A percentile compares a stretch with the other conserved stretches of the same genome.
These are phyloP conservation scores for Tenodera sinensis DNA, from an alignment of 2,888 invertebrate genomes.

Conservation along the genomic window DNA sequence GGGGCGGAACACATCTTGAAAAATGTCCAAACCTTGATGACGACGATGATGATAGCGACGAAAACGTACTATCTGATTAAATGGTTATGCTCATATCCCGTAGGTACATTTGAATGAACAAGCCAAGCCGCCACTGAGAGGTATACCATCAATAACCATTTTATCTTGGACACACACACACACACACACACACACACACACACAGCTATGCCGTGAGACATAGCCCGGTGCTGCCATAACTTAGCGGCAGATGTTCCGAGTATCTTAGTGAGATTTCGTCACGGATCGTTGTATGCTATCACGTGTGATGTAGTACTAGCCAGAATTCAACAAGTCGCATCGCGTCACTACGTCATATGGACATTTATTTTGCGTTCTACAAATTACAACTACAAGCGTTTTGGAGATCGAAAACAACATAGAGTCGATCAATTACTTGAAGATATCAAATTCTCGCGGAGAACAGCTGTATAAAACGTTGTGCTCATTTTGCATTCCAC, in stretches of 20 bases:
- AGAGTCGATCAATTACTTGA: no score
- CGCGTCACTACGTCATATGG: not conserved
- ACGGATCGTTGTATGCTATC: not conserved
- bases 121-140: not conserved
- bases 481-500: no score
- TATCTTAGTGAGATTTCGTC: not conserved
- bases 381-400: not conserved
- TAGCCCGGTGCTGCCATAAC: not conserved
- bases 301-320: not conserved
- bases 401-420: not conserved
- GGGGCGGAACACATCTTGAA: no score
- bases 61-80: not conserved
- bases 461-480: no score
- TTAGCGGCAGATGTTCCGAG: not conserved
- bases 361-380: not conserved
- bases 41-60: no score
- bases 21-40: no score
- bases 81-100: not conserved
- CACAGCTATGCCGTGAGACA: not conserved
- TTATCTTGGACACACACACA: not conserved
- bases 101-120: not conserved
- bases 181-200: not conserved
- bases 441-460: no score
- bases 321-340: not conserved
- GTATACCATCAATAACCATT: not conserved